phyloP scores from a whole-genome alignment of 92 coral and sea anemone genomes.

The Parazoanthus darwini region DNA sequence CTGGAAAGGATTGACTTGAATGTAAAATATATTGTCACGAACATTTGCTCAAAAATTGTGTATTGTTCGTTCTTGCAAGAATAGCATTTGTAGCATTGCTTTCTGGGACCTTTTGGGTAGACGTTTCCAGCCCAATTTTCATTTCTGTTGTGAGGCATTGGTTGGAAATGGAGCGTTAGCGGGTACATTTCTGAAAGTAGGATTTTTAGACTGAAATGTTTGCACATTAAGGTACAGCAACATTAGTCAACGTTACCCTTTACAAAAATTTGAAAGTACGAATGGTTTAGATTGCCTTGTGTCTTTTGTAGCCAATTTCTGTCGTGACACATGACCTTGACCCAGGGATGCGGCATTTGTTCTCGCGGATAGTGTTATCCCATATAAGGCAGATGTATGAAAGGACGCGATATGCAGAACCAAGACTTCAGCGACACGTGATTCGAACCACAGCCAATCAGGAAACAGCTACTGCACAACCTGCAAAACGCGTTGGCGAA shows the following conservation, averaged over 20 bases:
- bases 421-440: conserved; percentile 54
- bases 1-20: too few relatives aligned
- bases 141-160: too few relatives aligned
- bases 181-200: too few relatives aligned
- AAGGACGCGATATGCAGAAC: conserved; percentile 54
- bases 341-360: conserved; percentile 51
- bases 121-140: too few relatives aligned
- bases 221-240: too few relatives aligned
- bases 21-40: too few relatives aligned
- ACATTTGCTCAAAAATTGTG: too few relatives aligned
- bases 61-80: too few relatives aligned
- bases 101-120: too few relatives aligned
- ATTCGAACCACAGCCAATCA: conserved; percentile 10
- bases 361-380: conserved; percentile 49
- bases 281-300: neutral
- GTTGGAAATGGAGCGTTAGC: too few relatives aligned
- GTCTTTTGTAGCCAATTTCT: conserved; percentile 53
- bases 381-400: conserved; percentile 59
- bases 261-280: neutral
- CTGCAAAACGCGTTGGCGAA: conserved; percentile 1
- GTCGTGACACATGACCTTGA: conserved; percentile 58
- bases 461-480: conserved; percentile 38
- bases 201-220: too few relatives aligned
- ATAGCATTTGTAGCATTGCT: too few relatives aligned
- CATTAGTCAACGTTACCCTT: neutral